Evolutionary conservation across 2,113 vertebrate genomes (phyloP).

Genomic region (Gavialis gangeticus): DNA sequence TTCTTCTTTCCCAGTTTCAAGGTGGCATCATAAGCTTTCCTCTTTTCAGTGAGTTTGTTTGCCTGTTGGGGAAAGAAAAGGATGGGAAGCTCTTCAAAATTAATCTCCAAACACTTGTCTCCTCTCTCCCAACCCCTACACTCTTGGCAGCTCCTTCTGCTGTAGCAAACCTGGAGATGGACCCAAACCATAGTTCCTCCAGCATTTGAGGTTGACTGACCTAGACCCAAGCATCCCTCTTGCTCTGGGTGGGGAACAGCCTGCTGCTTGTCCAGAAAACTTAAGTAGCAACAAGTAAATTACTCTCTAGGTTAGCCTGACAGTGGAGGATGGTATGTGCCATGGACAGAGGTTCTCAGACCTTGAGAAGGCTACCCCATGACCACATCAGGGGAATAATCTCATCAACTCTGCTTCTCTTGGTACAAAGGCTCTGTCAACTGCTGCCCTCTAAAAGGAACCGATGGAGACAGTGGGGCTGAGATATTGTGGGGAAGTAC

Average conservation of each 20-base stretch:
- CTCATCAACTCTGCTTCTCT: not conserved
- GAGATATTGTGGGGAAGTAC: too few relatives aligned
- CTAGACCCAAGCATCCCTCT: not conserved
- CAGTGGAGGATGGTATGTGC: not conserved
- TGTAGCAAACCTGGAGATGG: not conserved
- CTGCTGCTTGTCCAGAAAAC: not conserved
- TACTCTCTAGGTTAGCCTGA: too few relatives aligned
- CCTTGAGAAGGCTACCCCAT: too few relatives aligned
- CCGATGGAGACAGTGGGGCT: too few relatives aligned
- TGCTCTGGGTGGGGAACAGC: not conserved
- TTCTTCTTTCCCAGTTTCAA: conserved; percentile 88
- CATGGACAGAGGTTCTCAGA: not conserved
- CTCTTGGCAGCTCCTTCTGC: not conserved
- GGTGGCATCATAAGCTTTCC: conserved; percentile 90
- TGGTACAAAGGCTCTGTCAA: too few relatives aligned
- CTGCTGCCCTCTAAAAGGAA: too few relatives aligned
- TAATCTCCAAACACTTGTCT: accelerated
- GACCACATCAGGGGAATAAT: not conserved
- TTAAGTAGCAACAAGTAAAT: not conserved
- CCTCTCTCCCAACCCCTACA: accelerated
- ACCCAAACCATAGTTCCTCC: not conserved
- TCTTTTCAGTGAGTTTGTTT: conserved; percentile 93
- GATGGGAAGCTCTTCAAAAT: accelerated
- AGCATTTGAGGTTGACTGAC: accelerated
- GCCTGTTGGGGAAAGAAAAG: conserved; percentile 79